Conservation (phyloP, 1,140 invertebrate species). For the Drosophila erecta region DNA sequence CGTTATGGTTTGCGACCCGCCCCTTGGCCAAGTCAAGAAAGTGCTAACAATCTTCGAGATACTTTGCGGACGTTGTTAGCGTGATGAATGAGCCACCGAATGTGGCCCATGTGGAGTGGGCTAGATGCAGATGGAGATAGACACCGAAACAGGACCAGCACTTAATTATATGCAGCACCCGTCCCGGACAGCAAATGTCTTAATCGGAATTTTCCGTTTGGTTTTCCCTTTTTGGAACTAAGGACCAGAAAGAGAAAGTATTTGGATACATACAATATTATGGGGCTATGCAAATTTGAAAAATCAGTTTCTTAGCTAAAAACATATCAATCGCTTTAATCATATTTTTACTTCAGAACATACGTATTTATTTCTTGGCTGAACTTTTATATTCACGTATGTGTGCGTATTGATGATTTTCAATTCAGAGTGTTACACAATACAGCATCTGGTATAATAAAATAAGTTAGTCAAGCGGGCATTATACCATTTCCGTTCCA, state of each 20-base stretch:
- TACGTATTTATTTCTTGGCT: background rate
- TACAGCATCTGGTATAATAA: slow-evolving; percentile 4
- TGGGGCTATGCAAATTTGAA: no score
- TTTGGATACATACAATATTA: no score
- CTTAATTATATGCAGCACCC: slow-evolving; percentile 54
- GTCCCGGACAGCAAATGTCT: slow-evolving; percentile 23
- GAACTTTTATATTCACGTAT: background rate
- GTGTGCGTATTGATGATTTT: background rate
- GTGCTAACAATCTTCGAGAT: slow-evolving; percentile 78
- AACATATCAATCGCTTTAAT: no score
- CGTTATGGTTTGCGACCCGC: slow-evolving; percentile 26
- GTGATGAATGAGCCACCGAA: slow-evolving; percentile 54
- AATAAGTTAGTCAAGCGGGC: background rate
- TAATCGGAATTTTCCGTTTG: slow-evolving; percentile 31
- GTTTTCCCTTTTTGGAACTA: background rate
- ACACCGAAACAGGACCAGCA: background rate
- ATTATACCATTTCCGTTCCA: slow-evolving; percentile 10
- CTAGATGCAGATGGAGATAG: background rate
- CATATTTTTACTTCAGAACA: no score
- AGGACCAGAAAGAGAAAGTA: no score
- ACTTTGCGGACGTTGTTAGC: slow-evolving; percentile 66
- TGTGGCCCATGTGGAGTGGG: slow-evolving; percentile 13
- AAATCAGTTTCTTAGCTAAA: no score
- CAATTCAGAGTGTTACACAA: no score
- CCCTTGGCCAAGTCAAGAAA: slow-evolving; percentile 43